A percentile compares a stretch with the other conserved stretches of the same genome.
phyloP scores from a whole-genome alignment of 2,888 invertebrate genomes.

The Andricus curvator region DNA sequence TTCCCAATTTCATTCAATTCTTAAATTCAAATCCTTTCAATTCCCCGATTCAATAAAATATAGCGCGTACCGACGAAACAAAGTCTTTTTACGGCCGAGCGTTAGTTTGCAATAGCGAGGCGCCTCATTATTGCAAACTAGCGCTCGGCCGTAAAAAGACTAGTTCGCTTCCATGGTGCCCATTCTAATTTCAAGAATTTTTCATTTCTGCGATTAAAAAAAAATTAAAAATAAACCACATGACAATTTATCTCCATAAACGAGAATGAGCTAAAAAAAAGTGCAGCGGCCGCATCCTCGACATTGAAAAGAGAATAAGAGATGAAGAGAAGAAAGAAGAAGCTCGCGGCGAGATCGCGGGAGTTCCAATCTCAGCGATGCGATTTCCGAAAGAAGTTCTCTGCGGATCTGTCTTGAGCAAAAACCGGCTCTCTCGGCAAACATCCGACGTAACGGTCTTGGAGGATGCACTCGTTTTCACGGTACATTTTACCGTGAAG shows the following conservation, averaged over 20 bases:
- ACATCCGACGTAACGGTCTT: constrained; percentile 43
- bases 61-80: too few species aligned
- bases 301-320: constrained; percentile 20
- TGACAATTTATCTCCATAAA: constrained; percentile 34
- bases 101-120: too few species aligned
- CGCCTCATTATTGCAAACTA: too few species aligned
- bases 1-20: too few species aligned
- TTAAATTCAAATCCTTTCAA: too few species aligned
- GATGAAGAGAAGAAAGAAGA: constrained; percentile 13
- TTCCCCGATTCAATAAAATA: too few species aligned
- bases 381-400: constrained; percentile 27
- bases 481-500: constrained; percentile 46
- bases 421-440: constrained; percentile 34
- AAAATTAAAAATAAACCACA: constrained; percentile 26
- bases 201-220: background rate
- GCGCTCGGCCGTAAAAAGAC: too few species aligned
- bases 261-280: constrained; percentile 8
- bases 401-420: constrained; percentile 31
- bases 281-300: constrained; percentile 2
- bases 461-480: constrained; percentile 54
- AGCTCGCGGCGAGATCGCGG: constrained; percentile 16
- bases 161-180: too few species aligned
- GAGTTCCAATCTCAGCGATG: constrained; percentile 30
- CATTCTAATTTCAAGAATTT: background rate
- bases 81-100: too few species aligned